Evolutionary conservation across 1,140 invertebrate genomes (phyloP), one percentile per base, ranked within the genome.

Genomic region (Drosophila eugracilis): DNA sequence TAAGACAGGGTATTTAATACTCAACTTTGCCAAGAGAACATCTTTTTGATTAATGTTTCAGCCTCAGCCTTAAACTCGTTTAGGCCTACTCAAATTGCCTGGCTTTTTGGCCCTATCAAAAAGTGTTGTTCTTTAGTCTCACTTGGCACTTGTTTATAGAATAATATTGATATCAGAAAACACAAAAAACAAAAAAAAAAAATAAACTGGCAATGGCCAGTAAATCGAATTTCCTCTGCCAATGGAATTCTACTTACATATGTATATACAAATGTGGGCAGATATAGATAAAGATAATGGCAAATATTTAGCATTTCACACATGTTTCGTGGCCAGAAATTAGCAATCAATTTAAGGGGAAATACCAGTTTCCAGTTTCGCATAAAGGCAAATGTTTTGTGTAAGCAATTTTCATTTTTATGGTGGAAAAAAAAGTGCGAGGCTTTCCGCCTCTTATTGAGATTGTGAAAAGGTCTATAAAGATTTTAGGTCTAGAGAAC

Each of bases 81-180:
- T 22, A 7, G 37, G 67, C 69, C 69, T 71, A 71, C 69, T 72
- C 69, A 3, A 59, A 71, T 72, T 71, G 59, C 66, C 36, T 32
- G 15, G 28, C 12, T 15, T 49, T 57, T 47, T n/a, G 5, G n/a
- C 28, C 22, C 22, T 36, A 14, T 34, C 22, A 4, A 26, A 1
- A 37, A 9, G 5, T 15, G 10, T 30, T 50, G 10, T 14, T 15
- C 5, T 30, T 30, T 30, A 0, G n/a, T 36, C 17, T 30, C 21
- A n/a, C 7, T n/a, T 1, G 17, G 17, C 45, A 53, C 26, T 44
- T 63, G 30, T 22, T 19, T 41, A 32, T 19, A 39, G 9, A 42
- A 17, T 4, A 7, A 50, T 3, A 50, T 24, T 36, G 53, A 55
- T 53, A 44, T 24, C 24, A 21, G 7, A 6, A 22, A 5, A 14